phyloP scores from a whole-genome alignment of 2,797 vertebrate species.

The Eleutherodactylus coqui region DNA sequence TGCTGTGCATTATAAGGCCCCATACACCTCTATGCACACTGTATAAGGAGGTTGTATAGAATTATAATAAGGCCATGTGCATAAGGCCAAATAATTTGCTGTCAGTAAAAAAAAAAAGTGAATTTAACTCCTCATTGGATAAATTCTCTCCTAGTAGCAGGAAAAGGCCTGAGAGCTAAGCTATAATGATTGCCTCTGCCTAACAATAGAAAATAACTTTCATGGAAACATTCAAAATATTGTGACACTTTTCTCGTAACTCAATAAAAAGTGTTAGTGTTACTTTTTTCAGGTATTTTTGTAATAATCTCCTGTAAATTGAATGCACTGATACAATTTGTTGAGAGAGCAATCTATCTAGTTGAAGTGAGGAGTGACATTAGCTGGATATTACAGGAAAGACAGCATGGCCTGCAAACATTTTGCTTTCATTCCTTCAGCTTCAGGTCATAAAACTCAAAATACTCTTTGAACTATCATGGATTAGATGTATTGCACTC shows the following conservation, averaged over 20 bases:
- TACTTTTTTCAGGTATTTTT: background rate
- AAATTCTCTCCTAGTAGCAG: background rate
- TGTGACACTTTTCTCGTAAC: background rate
- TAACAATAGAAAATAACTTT: background rate
- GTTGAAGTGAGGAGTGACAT: background rate
- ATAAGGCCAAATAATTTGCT: background rate
- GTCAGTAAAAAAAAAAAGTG: background rate
- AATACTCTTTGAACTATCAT: constrained; percentile 1
- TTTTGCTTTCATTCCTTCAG: background rate
- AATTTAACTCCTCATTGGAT: background rate
- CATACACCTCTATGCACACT: background rate
- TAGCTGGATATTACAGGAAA: background rate
- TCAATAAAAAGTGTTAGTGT: background rate
- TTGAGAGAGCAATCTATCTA: background rate
- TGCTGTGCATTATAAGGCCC: background rate
- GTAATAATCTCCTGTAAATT: background rate
- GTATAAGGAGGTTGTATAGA: background rate
- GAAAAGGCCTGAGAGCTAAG: no score
- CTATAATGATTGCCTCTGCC: no score
- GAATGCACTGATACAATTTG: no score
- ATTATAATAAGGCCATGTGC: background rate
- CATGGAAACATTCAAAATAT: background rate
- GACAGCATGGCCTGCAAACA: background rate
- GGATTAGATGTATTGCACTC: background rate
- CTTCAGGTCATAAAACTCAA: background rate